A percentile compares a stretch with the other conserved stretches of the same genome.
Evolutionary conservation across 1,140 invertebrate species (phyloP).

Genomic region (Meloidogyne exigua): DNA sequence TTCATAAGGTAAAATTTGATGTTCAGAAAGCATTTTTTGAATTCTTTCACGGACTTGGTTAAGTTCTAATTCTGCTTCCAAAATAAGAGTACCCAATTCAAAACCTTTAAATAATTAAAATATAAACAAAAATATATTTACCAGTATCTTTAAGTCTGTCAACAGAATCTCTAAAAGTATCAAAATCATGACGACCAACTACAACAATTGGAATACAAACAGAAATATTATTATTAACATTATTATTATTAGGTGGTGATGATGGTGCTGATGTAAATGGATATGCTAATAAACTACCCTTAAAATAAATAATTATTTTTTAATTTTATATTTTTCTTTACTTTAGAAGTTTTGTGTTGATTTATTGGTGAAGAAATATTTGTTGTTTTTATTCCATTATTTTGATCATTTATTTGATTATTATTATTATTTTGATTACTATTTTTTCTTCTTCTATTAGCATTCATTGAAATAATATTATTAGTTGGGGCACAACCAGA

Average conservation of each 20-base stretch:
- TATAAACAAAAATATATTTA: conserved; percentile 14
- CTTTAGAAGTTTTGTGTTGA: conserved; percentile 15
- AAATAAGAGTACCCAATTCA: conserved; percentile 56
- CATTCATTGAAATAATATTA: conserved; percentile 28
- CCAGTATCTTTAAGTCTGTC: conserved; percentile 63
- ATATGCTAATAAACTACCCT: neutral
- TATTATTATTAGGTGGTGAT: conserved; percentile 17
- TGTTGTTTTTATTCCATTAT: conserved; percentile 12
- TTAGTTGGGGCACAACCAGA: conserved; percentile 18
- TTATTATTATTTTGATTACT: conserved; percentile 25
- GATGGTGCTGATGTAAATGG: neutral
- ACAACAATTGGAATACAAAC: conserved; percentile 63
- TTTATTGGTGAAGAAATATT: neutral
- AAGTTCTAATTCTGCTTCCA: conserved; percentile 60
- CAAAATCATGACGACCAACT: conserved; percentile 60
- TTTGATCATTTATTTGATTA: neutral
- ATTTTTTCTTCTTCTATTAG: conserved; percentile 13
- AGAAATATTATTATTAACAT: conserved; percentile 40
- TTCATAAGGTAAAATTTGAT: conserved; percentile 59
- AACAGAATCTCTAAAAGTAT: conserved; percentile 60
- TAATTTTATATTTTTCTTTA: neutral
- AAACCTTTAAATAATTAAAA: conserved; percentile 43
- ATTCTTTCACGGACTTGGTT: conserved; percentile 45
- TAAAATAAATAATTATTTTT: neutral
- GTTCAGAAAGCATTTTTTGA: conserved; percentile 54